Conservation (phyloP, 1,140 invertebrate species). For the Zaprionus taronus region DNA sequence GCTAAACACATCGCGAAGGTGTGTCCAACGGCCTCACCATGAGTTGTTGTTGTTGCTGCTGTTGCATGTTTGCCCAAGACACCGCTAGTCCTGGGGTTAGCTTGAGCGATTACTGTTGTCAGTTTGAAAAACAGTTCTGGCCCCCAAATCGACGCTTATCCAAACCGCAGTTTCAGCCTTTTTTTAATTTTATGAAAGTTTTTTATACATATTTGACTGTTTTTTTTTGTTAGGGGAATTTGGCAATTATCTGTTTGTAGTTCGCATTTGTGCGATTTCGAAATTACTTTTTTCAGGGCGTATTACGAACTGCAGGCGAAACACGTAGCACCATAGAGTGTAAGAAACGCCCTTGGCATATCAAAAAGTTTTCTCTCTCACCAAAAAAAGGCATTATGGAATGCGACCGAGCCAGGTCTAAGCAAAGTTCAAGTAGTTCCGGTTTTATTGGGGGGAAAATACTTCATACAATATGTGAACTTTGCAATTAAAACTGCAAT, state of each 20-base stretch:
- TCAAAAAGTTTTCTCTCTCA: slow-evolving; percentile 69
- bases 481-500: slow-evolving; percentile 1
- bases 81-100: slow-evolving; percentile 1
- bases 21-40: slow-evolving; percentile 66
- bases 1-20: slow-evolving; percentile 50
- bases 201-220: slow-evolving; percentile 1
- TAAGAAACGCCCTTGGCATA: slow-evolving; percentile 55
- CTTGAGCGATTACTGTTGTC: slow-evolving; percentile 76
- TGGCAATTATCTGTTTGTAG: slow-evolving; percentile 64
- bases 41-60: slow-evolving; percentile 24
- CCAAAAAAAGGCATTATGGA: slow-evolving; percentile 13
- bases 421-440: slow-evolving; percentile 14
- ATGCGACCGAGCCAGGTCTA: slow-evolving; percentile 8
- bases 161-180: slow-evolving; percentile 58
- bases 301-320: slow-evolving; percentile 52
- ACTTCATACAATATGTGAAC: neutral
- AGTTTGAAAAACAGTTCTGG: slow-evolving; percentile 65
- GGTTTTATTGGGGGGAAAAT: neutral
- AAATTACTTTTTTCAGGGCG: slow-evolving; percentile 54
- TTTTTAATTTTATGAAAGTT: slow-evolving; percentile 74
- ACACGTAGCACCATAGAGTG: slow-evolving; percentile 50
- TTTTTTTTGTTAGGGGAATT: slow-evolving; percentile 41
- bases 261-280: slow-evolving; percentile 69
- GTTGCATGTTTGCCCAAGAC: slow-evolving; percentile 30
- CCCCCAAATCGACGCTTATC: slow-evolving; percentile 45